Evolutionary conservation across 53 echinoderm and acorn worm species (phyloP).

Genomic region (Apostichopus leukothele): DNA sequence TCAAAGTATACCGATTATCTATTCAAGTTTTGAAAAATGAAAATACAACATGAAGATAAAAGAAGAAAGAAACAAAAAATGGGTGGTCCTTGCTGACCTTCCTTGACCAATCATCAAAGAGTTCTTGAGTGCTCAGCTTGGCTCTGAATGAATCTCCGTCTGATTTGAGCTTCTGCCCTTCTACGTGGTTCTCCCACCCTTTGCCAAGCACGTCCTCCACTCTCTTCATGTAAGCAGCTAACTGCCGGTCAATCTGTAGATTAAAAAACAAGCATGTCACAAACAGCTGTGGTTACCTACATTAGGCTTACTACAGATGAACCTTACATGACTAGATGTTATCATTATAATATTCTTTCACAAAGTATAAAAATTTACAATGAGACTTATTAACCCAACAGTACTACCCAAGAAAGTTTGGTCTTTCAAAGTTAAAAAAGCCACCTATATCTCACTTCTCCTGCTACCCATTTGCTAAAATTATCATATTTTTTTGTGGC

Average conservation of each 20-base stretch:
- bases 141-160: conserved; percentile 98
- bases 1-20: too few species aligned
- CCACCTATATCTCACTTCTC: too few species aligned
- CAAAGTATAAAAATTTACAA: too few species aligned
- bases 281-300: neutral
- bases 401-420: too few species aligned
- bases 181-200: conserved; percentile 99
- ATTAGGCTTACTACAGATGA: neutral
- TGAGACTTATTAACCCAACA: too few species aligned
- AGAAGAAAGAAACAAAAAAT: neutral
- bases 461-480: too few species aligned
- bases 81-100: conserved; percentile 58
- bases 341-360: too few species aligned
- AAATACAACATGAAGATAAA: neutral
- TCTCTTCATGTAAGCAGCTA: conserved; percentile 98
- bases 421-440: too few species aligned
- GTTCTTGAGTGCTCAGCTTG: conserved; percentile 97
- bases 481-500: too few species aligned
- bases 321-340: too few species aligned
- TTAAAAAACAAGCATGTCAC: neutral
- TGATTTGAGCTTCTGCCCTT: conserved; percentile 95
- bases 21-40: too few species aligned
- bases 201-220: conserved; percentile 98
- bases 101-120: conserved; percentile 99
- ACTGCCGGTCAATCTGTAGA: conserved; percentile 92